phyloP scores from a whole-genome alignment of 2,888 invertebrate genomes.

The Tenthredo mesomela region DNA sequence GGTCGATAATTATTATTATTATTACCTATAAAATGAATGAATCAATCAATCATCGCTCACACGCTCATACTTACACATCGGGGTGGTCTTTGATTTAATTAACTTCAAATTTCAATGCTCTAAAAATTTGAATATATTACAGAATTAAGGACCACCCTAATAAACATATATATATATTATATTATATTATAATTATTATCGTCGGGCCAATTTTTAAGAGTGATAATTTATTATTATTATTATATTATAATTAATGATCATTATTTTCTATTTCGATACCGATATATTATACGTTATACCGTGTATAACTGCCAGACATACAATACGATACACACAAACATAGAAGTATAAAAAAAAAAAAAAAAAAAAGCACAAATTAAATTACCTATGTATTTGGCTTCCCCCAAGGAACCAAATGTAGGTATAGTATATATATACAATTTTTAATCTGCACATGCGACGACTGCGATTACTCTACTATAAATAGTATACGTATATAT shows the following conservation, averaged over 20 bases:
- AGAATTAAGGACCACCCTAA: too few relatives aligned
- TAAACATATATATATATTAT: background rate
- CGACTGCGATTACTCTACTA: too few relatives aligned
- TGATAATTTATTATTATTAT: background rate
- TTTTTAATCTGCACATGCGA: too few relatives aligned
- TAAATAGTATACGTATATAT: background rate
- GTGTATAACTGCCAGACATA: conserved; percentile 3
- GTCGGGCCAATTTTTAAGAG: conserved; percentile 3
- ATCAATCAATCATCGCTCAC: conserved; percentile 3
- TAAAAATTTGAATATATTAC: too few relatives aligned
- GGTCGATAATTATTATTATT: conserved; percentile 2
- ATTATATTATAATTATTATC: background rate
- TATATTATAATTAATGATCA: background rate
- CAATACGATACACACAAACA: conserved; percentile 3
- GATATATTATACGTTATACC: background rate
- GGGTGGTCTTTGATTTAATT: too few relatives aligned
- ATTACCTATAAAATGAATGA: background rate
- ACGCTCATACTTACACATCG: background rate
- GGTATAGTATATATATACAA: background rate
- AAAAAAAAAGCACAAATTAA: background rate
- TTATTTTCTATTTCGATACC: background rate
- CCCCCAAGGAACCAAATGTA: background rate
- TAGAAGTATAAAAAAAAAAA: background rate
- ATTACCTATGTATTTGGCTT: background rate
- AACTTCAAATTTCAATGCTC: too few relatives aligned